Evolutionary conservation across 2,888 invertebrate species (phyloP), one percentile per base, ranked within the genome.

Genomic region (Dioctria linearis): DNA sequence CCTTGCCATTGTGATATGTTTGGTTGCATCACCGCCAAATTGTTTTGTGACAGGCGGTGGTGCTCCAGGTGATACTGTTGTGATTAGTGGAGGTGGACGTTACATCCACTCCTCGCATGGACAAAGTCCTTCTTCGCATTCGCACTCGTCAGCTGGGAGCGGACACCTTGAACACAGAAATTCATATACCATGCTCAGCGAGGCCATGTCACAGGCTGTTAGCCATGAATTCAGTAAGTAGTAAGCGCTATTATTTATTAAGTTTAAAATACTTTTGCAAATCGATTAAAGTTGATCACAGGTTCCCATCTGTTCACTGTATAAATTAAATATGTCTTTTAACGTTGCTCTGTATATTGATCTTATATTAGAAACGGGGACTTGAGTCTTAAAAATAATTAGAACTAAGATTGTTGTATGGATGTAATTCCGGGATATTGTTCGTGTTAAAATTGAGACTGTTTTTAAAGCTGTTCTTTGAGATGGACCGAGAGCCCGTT

Each of bases 121-220:
- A 67, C 80, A 76, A 43, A 67, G 63, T 49, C 42, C 81, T 39
- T 37, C 65, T 37, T 11, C 71, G 66, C 82, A 84, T 11, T 83
- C 85, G 66, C 82, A 84, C 11, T 83, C 85, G 40, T 6, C 78
- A 25, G n/a, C 80, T 42, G 85, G 84, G 51, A 84, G 85, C 66
- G 85, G 86, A 82, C 83, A 84, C 82, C 85, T 86, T 79, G 85
- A 86, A 54, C 81, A 82, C 40, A 85, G 87, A 81, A 90, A 89
- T 85, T 90, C 90, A 54, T 90, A 90, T 83, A 89, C 90, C 83
- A 86, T 90, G 79, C 87, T 92, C 81, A 90, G 90, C 84, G 91
- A 92, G 87, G 90, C 91, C 83, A 89, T 92, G 88, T 90, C 91
- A 63, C 90, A 91, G 86, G 91, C 91, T 42, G 91, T 91, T 81